Conservation (phyloP, 2,888 invertebrate genomes). For the Cataglyphis livida region DNA sequence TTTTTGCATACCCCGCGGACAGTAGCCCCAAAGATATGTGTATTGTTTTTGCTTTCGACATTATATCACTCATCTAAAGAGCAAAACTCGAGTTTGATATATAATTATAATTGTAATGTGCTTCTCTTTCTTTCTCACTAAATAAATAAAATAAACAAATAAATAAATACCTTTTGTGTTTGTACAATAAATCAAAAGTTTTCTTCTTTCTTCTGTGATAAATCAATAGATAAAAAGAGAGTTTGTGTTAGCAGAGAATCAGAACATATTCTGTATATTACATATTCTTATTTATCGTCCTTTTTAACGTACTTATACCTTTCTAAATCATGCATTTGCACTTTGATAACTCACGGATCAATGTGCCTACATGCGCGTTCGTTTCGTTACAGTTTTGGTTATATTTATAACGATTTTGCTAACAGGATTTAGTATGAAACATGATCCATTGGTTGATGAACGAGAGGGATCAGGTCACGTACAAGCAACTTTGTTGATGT, state of each 20-base stretch:
- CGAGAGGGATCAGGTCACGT: constrained; percentile 6
- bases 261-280: neutral
- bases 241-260: neutral
- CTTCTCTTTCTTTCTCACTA: neutral
- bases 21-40: constrained; percentile 5
- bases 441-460: neutral
- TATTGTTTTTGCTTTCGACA: neutral
- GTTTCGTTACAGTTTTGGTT: neutral
- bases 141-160: neutral
- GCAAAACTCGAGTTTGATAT: neutral
- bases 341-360: constrained; percentile 22
- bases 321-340: constrained; percentile 7
- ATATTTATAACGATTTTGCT: constrained; percentile 13
- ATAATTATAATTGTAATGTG: neutral
- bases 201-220: neutral
- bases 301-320: neutral
- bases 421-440: constrained; percentile 17
- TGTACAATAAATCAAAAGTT: neutral
- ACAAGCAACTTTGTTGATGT: constrained; percentile 27
- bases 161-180: neutral
- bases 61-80: neutral
- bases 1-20: constrained; percentile 5
- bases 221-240: neutral
- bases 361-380: neutral
- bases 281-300: constrained; percentile 21